Conservation (phyloP, 1,140 invertebrate genomes). For the Lutraria rhynchaena region DNA sequence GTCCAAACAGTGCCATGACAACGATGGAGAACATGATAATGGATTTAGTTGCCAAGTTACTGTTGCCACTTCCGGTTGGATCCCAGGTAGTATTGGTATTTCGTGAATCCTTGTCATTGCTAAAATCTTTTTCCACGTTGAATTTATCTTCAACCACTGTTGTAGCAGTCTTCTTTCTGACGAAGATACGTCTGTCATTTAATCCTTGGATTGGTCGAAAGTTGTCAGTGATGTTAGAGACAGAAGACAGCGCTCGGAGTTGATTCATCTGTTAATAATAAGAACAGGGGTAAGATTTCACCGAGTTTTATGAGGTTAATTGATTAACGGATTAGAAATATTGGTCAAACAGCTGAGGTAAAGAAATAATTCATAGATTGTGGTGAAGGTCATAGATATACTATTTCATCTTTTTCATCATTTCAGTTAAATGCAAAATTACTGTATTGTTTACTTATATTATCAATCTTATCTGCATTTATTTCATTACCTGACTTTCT, state of each 20-base stretch:
- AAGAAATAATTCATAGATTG: too few species aligned
- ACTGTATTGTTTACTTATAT: too few species aligned
- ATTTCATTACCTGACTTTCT: slow-evolving; percentile 87
- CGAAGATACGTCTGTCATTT: slow-evolving; percentile 60
- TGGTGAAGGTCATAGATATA: too few species aligned
- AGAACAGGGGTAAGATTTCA: too few species aligned
- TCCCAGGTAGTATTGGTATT: neutral
- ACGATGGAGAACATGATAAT: neutral
- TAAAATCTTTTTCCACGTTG: too few species aligned
- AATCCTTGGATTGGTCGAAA: slow-evolving; percentile 66
- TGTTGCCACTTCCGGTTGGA: neutral
- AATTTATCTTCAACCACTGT: neutral
- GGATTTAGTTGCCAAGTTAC: neutral
- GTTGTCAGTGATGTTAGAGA: slow-evolving; percentile 59
- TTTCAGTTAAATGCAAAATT: too few species aligned
- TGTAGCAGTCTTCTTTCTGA: slow-evolving; percentile 25
- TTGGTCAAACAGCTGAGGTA: too few species aligned
- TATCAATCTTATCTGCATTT: too few species aligned
- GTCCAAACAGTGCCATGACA: neutral
- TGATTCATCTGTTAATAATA: slow-evolving; percentile 46
- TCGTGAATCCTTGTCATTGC: too few species aligned
- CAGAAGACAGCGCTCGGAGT: slow-evolving; percentile 45
- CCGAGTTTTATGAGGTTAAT: too few species aligned
- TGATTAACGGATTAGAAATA: too few species aligned
- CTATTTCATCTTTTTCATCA: too few species aligned